Conservation (phyloP, 2,113 vertebrate species). For the Montifringilla adamsi region DNA sequence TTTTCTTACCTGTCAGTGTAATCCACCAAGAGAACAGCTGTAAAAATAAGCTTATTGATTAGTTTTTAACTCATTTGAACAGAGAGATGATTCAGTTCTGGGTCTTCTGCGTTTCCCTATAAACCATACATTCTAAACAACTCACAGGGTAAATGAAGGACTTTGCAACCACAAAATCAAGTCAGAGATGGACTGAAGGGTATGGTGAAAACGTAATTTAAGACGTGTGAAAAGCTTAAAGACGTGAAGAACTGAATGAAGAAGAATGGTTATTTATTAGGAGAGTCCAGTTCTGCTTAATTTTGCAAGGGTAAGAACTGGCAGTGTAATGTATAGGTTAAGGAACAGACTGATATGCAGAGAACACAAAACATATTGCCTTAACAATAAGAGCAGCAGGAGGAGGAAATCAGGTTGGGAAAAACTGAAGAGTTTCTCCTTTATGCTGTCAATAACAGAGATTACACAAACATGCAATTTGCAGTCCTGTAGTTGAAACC, state of each 20-base stretch:
- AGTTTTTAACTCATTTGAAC: background rate
- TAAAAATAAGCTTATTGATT: background rate
- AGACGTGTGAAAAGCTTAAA: background rate
- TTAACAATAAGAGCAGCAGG: background rate
- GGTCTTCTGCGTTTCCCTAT: background rate
- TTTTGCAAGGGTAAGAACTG: background rate
- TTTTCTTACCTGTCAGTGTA: background rate
- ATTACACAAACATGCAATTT: background rate
- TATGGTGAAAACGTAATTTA: background rate
- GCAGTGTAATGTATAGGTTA: background rate
- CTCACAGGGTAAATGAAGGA: background rate
- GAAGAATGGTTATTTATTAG: background rate
- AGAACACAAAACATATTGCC: background rate
- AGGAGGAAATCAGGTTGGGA: background rate
- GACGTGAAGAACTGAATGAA: background rate
- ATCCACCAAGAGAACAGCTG: background rate
- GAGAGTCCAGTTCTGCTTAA: background rate
- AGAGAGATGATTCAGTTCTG: background rate
- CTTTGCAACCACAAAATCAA: background rate
- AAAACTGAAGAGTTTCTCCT: background rate
- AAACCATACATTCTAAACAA: background rate
- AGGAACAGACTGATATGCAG: background rate
- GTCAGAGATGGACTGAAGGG: background rate
- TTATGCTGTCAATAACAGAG: background rate
- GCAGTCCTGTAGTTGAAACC: background rate